Percentiles rank a stretch among this genome's conserved stretches.
Evolutionary conservation across 2,888 invertebrate species (phyloP).

Genomic region (Hypomecis punctinalis): DNA sequence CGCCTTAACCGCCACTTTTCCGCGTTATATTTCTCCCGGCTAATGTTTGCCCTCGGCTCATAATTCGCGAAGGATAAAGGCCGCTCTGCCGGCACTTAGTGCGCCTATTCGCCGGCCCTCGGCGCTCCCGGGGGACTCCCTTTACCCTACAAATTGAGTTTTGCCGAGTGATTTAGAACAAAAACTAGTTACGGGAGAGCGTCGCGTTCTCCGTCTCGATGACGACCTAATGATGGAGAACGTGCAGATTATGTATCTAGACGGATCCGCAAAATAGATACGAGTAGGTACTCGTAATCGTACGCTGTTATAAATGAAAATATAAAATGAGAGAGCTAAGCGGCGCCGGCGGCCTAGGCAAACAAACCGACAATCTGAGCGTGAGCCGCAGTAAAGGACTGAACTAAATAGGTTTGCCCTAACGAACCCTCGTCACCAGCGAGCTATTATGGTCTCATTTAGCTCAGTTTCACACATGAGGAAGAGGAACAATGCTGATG

Average conservation of each 20-base stretch:
- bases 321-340: no score
- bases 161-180: conserved; percentile 73
- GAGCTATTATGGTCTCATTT: conserved; percentile 7
- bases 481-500: not conserved
- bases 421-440: conserved; percentile 9
- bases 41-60: conserved; percentile 67
- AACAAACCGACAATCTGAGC: conserved; percentile 10
- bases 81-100: conserved; percentile 56
- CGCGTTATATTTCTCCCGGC: conserved; percentile 57
- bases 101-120: conserved; percentile 41
- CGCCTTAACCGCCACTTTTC: conserved; percentile 52
- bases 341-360: conserved; percentile 1
- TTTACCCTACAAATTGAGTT: conserved; percentile 73
- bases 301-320: no score
- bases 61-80: conserved; percentile 65
- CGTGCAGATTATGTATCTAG: conserved; percentile 3
- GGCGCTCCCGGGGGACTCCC: conserved; percentile 58
- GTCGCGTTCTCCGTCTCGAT: conserved; percentile 20
- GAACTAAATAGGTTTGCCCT: conserved; percentile 4
- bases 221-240: conserved; percentile 19
- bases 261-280: not conserved
- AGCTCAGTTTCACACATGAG: not conserved
- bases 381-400: conserved; percentile 5
- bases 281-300: no score
- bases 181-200: conserved; percentile 65